These are phyloP conservation scores for Murina feae DNA, from an alignment of 2,113 vertebrate genomes.

Conservation along the genomic window DNA sequence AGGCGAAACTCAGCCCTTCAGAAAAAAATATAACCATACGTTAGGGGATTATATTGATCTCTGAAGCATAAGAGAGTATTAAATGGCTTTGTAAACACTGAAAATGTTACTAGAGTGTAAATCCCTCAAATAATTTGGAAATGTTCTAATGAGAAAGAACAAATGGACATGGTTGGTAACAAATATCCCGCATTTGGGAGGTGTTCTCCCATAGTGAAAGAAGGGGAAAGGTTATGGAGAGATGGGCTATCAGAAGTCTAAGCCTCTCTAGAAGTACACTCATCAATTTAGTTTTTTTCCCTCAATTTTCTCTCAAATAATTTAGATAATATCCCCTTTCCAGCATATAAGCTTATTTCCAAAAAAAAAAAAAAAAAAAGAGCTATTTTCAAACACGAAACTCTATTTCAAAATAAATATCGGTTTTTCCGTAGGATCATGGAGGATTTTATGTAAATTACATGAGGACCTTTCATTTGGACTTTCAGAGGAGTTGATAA, in stretches of 20 bases:
- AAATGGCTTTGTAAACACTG: constrained; percentile 21
- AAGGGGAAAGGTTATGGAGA: not conserved
- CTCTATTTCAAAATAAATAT: not conserved
- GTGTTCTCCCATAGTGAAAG: not conserved
- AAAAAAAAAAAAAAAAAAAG: not conserved
- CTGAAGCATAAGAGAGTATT: not conserved
- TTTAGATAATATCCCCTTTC: not conserved
- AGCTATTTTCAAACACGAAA: not conserved
- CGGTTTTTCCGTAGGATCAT: not conserved
- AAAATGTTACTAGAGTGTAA: constrained; percentile 22
- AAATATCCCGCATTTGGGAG: not conserved
- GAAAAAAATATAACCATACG: constrained; percentile 34
- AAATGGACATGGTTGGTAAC: not conserved
- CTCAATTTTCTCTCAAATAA: not conserved
- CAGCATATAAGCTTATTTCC: not conserved
- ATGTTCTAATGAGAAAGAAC: not conserved
- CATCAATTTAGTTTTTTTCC: not conserved
- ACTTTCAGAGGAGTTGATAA: not conserved
- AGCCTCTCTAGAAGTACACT: not conserved
- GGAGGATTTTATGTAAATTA: not conserved
- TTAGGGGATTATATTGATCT: constrained; percentile 21
- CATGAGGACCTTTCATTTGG: not conserved
- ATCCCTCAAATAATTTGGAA: not conserved
- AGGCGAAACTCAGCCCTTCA: not conserved
- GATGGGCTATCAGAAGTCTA: not conserved